Conservation (phyloP, 2,888 invertebrate genomes). For the Ornithoptera priamus region DNA sequence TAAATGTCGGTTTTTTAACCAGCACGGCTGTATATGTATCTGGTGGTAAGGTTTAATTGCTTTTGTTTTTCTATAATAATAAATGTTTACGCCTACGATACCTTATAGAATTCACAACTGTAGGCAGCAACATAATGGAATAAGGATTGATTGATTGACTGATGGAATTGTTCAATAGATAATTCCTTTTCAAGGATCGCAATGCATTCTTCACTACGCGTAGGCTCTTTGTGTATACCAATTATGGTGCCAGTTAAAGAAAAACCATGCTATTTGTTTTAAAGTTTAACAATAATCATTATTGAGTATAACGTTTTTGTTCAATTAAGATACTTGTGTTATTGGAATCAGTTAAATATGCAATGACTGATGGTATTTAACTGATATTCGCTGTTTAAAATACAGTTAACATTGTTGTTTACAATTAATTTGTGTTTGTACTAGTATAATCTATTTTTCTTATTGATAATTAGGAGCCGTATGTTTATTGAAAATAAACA, state of each 20-base stretch:
- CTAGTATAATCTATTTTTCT: too few species aligned
- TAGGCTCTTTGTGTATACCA: conserved; percentile 12
- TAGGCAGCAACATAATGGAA: background rate
- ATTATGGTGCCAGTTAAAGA: background rate
- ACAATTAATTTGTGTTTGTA: too few species aligned
- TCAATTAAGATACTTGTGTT: background rate
- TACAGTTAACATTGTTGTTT: too few species aligned
- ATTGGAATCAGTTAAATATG: background rate
- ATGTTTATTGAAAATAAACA: too few species aligned
- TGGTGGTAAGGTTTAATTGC: too few species aligned
- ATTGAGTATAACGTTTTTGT: conserved; percentile 7
- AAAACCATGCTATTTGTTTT: conserved; percentile 7
- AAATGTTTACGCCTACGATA: background rate
- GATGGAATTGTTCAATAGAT: conserved; percentile 5
- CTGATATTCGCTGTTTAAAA: too few species aligned
- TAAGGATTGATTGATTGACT: conserved; percentile 1
- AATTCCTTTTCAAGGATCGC: conserved; percentile 6
- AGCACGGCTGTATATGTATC: too few species aligned
- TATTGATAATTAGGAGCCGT: too few species aligned
- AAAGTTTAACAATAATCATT: conserved; percentile 17
- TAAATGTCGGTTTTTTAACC: too few species aligned
- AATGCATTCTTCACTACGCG: conserved; percentile 16
- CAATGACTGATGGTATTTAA: background rate
- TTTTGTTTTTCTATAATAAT: background rate
- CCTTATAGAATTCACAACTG: background rate